Percentiles rank a stretch among this genome's conserved stretches.
Evolutionary conservation across 1,140 invertebrate genomes (phyloP).

Genomic region (Heliothis subflexa): DNA sequence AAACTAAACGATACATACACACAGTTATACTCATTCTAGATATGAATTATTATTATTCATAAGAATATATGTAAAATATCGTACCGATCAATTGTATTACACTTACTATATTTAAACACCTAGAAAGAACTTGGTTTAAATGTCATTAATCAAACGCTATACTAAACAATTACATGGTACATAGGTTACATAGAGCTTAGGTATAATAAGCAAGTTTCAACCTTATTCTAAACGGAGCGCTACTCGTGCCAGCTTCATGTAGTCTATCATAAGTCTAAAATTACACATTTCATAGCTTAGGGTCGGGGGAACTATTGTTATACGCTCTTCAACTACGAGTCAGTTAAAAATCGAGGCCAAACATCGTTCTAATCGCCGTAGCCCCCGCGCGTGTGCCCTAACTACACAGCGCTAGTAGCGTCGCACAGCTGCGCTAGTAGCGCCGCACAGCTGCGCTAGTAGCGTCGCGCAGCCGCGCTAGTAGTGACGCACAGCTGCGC

Average conservation of each 20-base stretch:
- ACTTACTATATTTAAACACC: constrained; percentile 52
- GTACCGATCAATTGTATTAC: constrained; percentile 70
- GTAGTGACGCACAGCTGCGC: not conserved
- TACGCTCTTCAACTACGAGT: constrained; percentile 61
- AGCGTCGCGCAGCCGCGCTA: constrained; percentile 10
- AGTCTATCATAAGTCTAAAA: constrained; percentile 62
- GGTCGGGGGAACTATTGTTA: constrained; percentile 66
- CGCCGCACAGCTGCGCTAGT: constrained; percentile 16
- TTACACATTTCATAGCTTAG: constrained; percentile 84
- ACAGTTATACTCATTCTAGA: constrained; percentile 26
- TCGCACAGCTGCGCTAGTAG: constrained; percentile 18
- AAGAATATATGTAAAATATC: constrained; percentile 52
- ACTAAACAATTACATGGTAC: constrained; percentile 50
- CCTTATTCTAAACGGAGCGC: constrained; percentile 57
- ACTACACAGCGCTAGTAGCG: constrained; percentile 18
- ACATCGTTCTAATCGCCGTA: constrained; percentile 68
- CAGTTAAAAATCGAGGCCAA: constrained; percentile 81
- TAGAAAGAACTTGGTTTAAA: constrained; percentile 54
- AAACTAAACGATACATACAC: constrained; percentile 48
- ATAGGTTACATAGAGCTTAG: constrained; percentile 60
- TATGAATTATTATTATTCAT: constrained; percentile 24
- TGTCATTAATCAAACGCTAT: constrained; percentile 57
- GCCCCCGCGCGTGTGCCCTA: constrained; percentile 32
- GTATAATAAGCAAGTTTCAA: constrained; percentile 68
- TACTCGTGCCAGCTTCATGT: constrained; percentile 34